Evolutionary conservation across 2,888 invertebrate genomes (phyloP).

Genomic region (Cephalotes varians): DNA sequence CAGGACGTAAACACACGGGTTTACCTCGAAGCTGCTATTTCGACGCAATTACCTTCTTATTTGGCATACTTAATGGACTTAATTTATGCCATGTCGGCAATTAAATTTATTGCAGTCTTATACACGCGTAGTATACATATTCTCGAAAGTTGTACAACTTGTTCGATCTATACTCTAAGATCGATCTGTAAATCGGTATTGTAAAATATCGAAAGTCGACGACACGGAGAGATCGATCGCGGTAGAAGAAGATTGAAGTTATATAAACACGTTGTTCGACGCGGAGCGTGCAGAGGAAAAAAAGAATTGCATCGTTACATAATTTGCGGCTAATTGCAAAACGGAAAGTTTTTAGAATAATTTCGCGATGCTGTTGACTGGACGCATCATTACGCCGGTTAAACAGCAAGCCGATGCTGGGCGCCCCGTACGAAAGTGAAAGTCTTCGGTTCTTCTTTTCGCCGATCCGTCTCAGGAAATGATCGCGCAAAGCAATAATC

Average conservation of each 20-base stretch:
- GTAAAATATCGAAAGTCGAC: conserved; percentile 8
- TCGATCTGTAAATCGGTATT: not conserved
- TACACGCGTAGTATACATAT: not conserved
- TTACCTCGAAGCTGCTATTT: conserved; percentile 26
- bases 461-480: conserved; percentile 66
- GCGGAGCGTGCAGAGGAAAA: not conserved
- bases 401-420: conserved; percentile 65
- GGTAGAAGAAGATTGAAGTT: conserved; percentile 8
- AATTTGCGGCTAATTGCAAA: conserved; percentile 50
- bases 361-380: conserved; percentile 54
- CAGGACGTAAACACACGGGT: conserved; percentile 37
- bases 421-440: conserved; percentile 72
- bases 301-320: not conserved
- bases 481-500: conserved; percentile 54
- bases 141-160: conserved; percentile 31
- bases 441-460: conserved; percentile 67
- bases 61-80: conserved; percentile 39
- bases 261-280: conserved; percentile 9
- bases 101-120: conserved; percentile 37
- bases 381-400: conserved; percentile 68
- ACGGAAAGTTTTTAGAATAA: conserved; percentile 54
- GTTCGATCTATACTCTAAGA: not conserved
- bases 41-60: conserved; percentile 15
- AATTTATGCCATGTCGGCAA: conserved; percentile 1
- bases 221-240: conserved; percentile 3